phyloP scores from a whole-genome alignment of 1,140 invertebrate genomes.

The Galleria mellonella region DNA sequence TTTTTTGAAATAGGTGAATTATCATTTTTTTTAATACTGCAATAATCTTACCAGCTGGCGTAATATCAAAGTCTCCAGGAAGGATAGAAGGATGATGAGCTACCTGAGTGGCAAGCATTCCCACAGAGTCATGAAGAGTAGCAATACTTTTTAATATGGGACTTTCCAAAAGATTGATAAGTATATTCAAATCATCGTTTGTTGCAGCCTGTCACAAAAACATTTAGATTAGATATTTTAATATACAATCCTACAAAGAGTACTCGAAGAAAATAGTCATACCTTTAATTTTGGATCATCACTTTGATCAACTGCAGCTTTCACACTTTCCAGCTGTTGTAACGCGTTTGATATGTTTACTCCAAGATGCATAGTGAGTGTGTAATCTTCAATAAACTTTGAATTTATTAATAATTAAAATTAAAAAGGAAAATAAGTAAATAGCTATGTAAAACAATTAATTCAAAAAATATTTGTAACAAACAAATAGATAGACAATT shows the following conservation, averaged over 20 bases:
- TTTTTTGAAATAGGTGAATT: too few relatives aligned
- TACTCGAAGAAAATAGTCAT: slow-evolving; percentile 6
- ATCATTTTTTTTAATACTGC: too few relatives aligned
- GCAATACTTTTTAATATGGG: slow-evolving; percentile 94
- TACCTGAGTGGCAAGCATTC: slow-evolving; percentile 86
- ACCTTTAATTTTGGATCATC: slow-evolving; percentile 83
- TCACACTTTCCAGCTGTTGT: slow-evolving; percentile 86
- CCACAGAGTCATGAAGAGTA: slow-evolving; percentile 91
- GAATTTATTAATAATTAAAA: too few relatives aligned
- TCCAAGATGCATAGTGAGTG: slow-evolving; percentile 50
- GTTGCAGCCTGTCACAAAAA: slow-evolving; percentile 76
- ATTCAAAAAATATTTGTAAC: too few relatives aligned
- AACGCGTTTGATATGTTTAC: slow-evolving; percentile 83
- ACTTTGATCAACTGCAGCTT: slow-evolving; percentile 82
- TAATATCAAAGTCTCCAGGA: slow-evolving; percentile 94
- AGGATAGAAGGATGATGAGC: slow-evolving; percentile 92
- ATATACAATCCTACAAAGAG: too few relatives aligned
- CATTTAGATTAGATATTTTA: background rate
- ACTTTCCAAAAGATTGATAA: slow-evolving; percentile 92
- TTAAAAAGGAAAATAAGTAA: too few relatives aligned
- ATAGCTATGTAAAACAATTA: too few relatives aligned
- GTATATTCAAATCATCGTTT: slow-evolving; percentile 88
- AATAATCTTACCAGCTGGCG: slow-evolving; percentile 76
- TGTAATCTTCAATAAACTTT: background rate
- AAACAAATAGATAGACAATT: too few relatives aligned